Evolutionary conservation across 2,113 vertebrate genomes (phyloP).

Genomic region (Kryptolebias marmoratus): DNA sequence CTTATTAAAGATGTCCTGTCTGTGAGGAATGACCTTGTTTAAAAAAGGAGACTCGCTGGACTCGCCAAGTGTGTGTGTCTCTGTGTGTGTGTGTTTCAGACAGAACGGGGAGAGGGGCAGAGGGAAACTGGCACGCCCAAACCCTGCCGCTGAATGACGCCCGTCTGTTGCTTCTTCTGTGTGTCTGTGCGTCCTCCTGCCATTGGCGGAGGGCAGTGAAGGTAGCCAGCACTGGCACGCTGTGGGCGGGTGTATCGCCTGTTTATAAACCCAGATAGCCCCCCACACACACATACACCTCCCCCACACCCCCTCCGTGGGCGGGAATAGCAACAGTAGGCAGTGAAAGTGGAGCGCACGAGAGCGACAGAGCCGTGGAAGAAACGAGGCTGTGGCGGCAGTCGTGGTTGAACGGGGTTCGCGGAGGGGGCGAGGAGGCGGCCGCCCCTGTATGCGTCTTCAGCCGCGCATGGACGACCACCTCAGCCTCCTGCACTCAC

Average conservation of each 20-base stretch:
- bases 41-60: conserved; percentile 32
- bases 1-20: conserved; percentile 48
- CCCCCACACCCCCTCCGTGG: conserved; percentile 49
- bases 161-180: conserved; percentile 70
- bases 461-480: conserved; percentile 91
- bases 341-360: conserved; percentile 59
- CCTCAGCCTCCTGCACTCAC: conserved; percentile 89
- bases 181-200: conserved; percentile 66
- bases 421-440: conserved; percentile 79
- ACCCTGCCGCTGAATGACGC: conserved; percentile 65
- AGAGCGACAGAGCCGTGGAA: conserved; percentile 37
- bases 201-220: conserved; percentile 70
- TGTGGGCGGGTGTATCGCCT: conserved; percentile 74
- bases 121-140: conserved; percentile 65
- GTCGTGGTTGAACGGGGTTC: conserved; percentile 81
- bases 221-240: conserved; percentile 59
- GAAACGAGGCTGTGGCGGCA: conserved; percentile 69
- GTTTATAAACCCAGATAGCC: conserved; percentile 78
- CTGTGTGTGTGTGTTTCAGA: conserved; percentile 3
- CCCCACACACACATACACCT: neutral
- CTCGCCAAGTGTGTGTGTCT: neutral
- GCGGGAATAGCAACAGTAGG: conserved; percentile 75
- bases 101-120: conserved; percentile 21
- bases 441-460: conserved; percentile 79
- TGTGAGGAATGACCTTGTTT: conserved; percentile 65